Evolutionary conservation across 1,140 invertebrate genomes (phyloP).

Genomic region (Trachymyrmex cornetzi): DNA sequence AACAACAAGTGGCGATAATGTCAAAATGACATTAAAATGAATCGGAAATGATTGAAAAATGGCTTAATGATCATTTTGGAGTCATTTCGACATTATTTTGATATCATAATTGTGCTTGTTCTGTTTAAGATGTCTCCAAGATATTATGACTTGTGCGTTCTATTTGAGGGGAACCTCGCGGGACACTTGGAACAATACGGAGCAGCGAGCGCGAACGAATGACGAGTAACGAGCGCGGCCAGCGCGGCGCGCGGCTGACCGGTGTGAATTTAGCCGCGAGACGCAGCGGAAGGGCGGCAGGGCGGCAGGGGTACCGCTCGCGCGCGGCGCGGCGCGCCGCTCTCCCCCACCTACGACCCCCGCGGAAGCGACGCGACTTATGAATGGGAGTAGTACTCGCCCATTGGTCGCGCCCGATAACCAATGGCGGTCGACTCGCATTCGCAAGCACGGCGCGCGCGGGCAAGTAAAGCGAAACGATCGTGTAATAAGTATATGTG

Average conservation of each 20-base stretch:
- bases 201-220: not conserved
- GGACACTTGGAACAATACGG: too few species aligned
- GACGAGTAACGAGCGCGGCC: not conserved
- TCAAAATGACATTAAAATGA: too few species aligned
- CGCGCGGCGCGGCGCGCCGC: not conserved
- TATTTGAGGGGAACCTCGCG: not conserved
- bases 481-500: not conserved
- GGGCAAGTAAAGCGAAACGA: conserved; percentile 30
- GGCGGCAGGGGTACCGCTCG: conserved; percentile 2
- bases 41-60: too few species aligned
- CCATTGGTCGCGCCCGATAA: conserved; percentile 76
- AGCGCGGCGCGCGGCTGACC: conserved; percentile 14
- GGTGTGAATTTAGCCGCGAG: conserved; percentile 44
- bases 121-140: too few species aligned
- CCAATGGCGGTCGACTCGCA: conserved; percentile 69
- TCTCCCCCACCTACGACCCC: conserved; percentile 40
- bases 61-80: too few species aligned
- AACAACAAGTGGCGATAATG: too few species aligned
- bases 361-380: conserved; percentile 79
- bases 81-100: too few species aligned
- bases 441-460: not conserved
- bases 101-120: too few species aligned
- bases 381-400: conserved; percentile 80
- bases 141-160: too few species aligned
- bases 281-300: not conserved